Evolutionary conservation across 2,888 invertebrate genomes (phyloP).

Genomic region (Tillus elongatus): DNA sequence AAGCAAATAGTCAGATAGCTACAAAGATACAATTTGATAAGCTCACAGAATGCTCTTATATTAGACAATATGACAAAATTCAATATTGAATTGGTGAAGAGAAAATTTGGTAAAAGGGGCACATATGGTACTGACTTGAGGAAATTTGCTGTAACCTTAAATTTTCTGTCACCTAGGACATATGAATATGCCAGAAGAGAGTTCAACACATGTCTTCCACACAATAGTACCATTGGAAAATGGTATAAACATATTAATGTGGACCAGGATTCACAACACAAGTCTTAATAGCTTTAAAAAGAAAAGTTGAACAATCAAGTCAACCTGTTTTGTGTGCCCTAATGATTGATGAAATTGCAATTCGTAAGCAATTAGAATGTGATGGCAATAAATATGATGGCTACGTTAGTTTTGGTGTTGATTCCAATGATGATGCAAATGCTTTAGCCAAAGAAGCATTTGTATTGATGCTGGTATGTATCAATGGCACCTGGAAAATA

Average conservation of each 20-base stretch:
- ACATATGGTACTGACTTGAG: too few species aligned
- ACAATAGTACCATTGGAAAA: too few species aligned
- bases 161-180: too few species aligned
- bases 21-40: too few species aligned
- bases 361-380: conserved; percentile 24
- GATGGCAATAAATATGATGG: conserved; percentile 22
- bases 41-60: too few species aligned
- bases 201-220: too few species aligned
- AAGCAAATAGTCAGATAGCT: too few species aligned
- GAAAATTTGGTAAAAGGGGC: too few species aligned
- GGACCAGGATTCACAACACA: conserved; percentile 20
- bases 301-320: conserved; percentile 6
- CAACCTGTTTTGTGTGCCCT: conserved; percentile 18
- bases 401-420: conserved; percentile 23
- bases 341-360: conserved; percentile 28
- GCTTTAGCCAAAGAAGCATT: conserved; percentile 18
- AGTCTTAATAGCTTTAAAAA: conserved; percentile 18
- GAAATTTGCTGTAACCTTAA: too few species aligned
- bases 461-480: conserved; percentile 18
- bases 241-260: conserved; percentile 20
- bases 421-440: conserved; percentile 19
- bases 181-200: too few species aligned
- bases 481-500: conserved; percentile 21
- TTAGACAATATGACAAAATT: too few species aligned
- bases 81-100: too few species aligned